Evolutionary conservation across 2,113 vertebrate species (phyloP).

Genomic region (Calidris pygmaea): DNA sequence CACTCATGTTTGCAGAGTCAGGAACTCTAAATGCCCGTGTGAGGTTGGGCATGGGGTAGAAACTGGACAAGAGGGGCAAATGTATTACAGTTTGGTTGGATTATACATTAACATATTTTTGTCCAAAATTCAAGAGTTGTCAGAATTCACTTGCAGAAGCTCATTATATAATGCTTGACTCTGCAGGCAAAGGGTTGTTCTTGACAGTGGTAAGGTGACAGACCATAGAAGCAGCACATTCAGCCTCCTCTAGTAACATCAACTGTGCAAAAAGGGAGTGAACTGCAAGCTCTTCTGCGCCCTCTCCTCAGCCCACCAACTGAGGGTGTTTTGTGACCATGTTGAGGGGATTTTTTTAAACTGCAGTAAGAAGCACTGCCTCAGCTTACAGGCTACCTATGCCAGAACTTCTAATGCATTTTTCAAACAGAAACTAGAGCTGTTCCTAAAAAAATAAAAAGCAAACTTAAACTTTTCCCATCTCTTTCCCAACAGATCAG

Average conservation of each 20-base stretch:
- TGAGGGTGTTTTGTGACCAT: not conserved
- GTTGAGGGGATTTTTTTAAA: not conserved
- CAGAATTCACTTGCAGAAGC: not conserved
- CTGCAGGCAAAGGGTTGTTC: not conserved
- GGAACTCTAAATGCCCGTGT: not conserved
- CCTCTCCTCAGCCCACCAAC: not conserved
- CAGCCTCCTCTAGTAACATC: not conserved
- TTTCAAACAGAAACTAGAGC: not conserved
- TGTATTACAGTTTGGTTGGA: not conserved
- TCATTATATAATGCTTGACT: not conserved
- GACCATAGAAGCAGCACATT: not conserved
- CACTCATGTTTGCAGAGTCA: not conserved
- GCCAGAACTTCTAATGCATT: not conserved
- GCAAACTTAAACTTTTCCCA: not conserved
- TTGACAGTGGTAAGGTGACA: not conserved
- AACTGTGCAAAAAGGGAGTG: not conserved
- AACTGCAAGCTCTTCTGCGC: not conserved
- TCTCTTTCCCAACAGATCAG: not conserved
- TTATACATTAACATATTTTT: not conserved
- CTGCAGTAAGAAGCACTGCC: not conserved
- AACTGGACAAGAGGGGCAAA: not conserved
- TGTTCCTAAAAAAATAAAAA: not conserved
- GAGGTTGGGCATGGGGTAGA: not conserved
- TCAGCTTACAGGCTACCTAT: not conserved
- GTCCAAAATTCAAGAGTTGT: not conserved